Evolutionary conservation across 1,140 invertebrate genomes (phyloP), one percentile per base, ranked within the genome.

Genomic region (Dreissena rostriformis): DNA sequence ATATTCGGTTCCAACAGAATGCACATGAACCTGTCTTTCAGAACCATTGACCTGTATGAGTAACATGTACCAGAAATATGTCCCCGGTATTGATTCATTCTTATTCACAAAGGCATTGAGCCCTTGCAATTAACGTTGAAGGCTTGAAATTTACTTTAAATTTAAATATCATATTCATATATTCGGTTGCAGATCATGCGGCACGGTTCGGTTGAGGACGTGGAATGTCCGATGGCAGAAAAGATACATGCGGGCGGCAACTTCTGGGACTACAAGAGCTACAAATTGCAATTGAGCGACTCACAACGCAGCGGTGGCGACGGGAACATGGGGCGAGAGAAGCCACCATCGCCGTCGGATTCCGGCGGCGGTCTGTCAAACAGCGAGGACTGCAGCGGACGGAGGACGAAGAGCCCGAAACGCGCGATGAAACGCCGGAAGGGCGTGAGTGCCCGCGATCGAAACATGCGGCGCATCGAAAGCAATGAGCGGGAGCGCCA

Each of bases 401-500:
- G 91, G 78, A 91, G 90, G 79, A 57, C 88, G 19, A 90, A 89
- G 61, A 88, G 77, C 66, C 78, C 86, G 0, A 89, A 89, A 61
- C 88, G 90, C 51, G 82, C 87, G 0, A 65, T 96, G 28, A 94
- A 96, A 86, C 94, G 96, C 83, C 96, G 96, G 92, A 96, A 95
- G 55, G 95, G 95, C 0, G 94, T 97, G 49, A 96, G 95, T 80
- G 96, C 97, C 15, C 94, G 96, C 52, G 97, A 98, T 90, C 94
- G 97, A 84, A 97, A 97, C 91, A 91, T 97, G 26, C 94, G 97
- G 39, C 94, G 97, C 66, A 94, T 97, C 66, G 97, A 97, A 93
- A 97, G 96, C 89, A 98, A 98, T 93, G 97, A 98, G 91, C 93
- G 97, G 83, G 97, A 98, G 92, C 94, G 97, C 86, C 96, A 97